phyloP scores from a whole-genome alignment of 2,888 invertebrate genomes.

The Trichopoda pennipes region DNA sequence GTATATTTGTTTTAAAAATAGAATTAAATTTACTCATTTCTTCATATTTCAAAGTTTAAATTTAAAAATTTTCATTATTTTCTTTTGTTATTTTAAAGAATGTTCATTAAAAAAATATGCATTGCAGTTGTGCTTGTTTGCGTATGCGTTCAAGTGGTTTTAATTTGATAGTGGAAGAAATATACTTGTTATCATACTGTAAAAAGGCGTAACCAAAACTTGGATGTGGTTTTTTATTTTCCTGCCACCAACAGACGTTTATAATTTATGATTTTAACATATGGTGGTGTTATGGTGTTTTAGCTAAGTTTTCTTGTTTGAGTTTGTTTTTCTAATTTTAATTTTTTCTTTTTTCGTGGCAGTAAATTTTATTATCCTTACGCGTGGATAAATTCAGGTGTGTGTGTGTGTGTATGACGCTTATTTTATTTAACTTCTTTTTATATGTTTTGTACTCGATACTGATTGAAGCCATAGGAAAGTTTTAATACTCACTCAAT shows the following conservation, averaged over 20 bases:
- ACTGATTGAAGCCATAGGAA: slow-evolving; percentile 17
- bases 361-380: slow-evolving; percentile 35
- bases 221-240: slow-evolving; percentile 38
- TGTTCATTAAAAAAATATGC: slow-evolving; percentile 26
- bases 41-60: neutral
- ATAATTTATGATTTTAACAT: slow-evolving; percentile 62
- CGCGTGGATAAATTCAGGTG: slow-evolving; percentile 16
- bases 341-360: slow-evolving; percentile 13
- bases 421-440: neutral
- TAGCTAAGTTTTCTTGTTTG: slow-evolving; percentile 8
- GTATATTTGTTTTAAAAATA: neutral
- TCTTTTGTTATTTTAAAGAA: neutral
- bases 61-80: slow-evolving; percentile 17
- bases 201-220: slow-evolving; percentile 45
- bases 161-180: neutral
- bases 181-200: neutral
- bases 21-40: neutral
- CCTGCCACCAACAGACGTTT: slow-evolving; percentile 33
- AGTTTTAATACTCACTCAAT: slow-evolving; percentile 58
- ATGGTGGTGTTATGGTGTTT: too few relatives aligned
- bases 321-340: slow-evolving; percentile 10
- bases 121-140: neutral
- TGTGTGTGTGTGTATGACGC: too few relatives aligned
- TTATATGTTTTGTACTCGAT: neutral
- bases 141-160: neutral